These are phyloP conservation scores for Druceiella hillmani DNA, from an alignment of 2,888 invertebrate genomes.

Conservation along the genomic window DNA sequence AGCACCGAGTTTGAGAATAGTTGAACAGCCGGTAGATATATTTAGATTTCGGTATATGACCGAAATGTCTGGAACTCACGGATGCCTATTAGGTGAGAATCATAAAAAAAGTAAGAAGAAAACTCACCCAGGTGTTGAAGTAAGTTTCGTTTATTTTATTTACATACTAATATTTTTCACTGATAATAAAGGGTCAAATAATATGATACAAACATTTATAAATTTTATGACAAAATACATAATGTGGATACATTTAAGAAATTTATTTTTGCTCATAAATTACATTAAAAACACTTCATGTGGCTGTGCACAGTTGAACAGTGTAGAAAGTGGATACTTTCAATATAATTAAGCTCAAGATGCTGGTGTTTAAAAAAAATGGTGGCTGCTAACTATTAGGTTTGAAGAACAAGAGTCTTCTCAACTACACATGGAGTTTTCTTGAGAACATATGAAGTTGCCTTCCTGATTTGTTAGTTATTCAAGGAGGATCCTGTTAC, in stretches of 20 bases:
- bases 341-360: too few relatives aligned
- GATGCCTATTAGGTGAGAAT: slow-evolving; percentile 65
- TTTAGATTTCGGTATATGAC: slow-evolving; percentile 82
- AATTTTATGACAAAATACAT: neutral
- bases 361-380: too few relatives aligned
- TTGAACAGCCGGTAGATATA: slow-evolving; percentile 71
- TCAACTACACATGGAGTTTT: slow-evolving; percentile 33
- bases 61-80: slow-evolving; percentile 85
- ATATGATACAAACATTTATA: neutral
- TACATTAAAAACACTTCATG: neutral
- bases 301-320: neutral
- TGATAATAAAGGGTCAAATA: neutral
- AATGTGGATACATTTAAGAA: neutral
- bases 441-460: too few relatives aligned
- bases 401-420: too few relatives aligned
- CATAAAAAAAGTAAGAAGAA: slow-evolving; percentile 52
- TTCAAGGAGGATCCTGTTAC: too few relatives aligned
- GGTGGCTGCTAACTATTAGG: too few relatives aligned
- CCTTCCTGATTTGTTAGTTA: too few relatives aligned
- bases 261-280: neutral
- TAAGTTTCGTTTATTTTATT: slow-evolving; percentile 36
- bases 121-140: slow-evolving; percentile 71
- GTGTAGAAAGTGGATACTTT: too few relatives aligned
- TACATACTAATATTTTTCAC: neutral
- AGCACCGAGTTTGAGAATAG: slow-evolving; percentile 42